Evolutionary conservation across 2,113 vertebrate genomes (phyloP), one percentile per base, ranked within the genome.

Genomic region (Menura novaehollandiae): DNA sequence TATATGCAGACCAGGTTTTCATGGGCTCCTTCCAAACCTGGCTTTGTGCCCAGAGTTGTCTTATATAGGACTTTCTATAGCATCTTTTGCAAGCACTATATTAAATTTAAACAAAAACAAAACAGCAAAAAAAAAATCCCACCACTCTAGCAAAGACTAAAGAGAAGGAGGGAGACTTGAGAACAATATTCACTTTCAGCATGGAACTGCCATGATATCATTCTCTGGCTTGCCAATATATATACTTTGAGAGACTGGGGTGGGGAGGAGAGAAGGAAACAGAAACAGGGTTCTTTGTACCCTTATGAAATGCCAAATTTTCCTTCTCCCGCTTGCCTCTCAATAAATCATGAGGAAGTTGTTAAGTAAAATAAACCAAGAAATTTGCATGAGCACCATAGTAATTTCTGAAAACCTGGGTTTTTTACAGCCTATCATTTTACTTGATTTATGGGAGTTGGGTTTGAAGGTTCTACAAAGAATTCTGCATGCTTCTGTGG

Each of bases 101-200:
- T 55, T 87, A 83, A 86, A 39, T 60, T 84, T 53, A 85, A 93
- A 80, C 47, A 88, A 88, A 84, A 66, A 24, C 23, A 39, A 53
- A 73, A 35, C 60, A 59, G 47, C 0, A 15, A 49, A 41, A 10
- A 37, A 37, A 32, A 52, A 73, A 9, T 8, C 43, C 11, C 24
- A n/a, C 43, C 33, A 17, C 23, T 63, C 44, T 43, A 92, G n/a
- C 44, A 91, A 91, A 90, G 88, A 86, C 72, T 63, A 17, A 89
- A 52, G 78, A 88, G 69, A 51, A 92, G 28, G 46, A 88, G 30
- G 30, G n/a, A 75, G n/a, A 35, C 47, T 60, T 49, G 74, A 93
- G 88, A 91, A 88, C 92, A 96, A 94, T 27, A 53, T 91, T 87
- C 9, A 94, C 75, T 97, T 97, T 96, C 93, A 97, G 88, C 66